Percentiles rank a stretch among this genome's conserved stretches.
Conservation (phyloP, 2,113 vertebrate species). For the Microtus montanus region DNA sequence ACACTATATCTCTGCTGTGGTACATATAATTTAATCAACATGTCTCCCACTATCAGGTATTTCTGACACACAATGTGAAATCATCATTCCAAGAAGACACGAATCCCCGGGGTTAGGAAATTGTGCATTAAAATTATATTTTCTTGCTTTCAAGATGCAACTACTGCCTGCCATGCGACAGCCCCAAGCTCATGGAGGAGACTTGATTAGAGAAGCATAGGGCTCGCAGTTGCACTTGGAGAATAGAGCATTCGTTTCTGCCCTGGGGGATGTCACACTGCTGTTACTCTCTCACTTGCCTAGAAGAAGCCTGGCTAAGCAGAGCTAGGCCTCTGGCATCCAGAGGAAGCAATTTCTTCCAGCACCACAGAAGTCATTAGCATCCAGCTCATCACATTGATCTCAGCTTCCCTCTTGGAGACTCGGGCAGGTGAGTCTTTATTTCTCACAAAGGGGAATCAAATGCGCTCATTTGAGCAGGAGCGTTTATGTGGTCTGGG, state of each 20-base stretch:
- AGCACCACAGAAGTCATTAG: not conserved
- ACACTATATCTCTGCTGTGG: not conserved
- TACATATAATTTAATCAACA: conserved; percentile 53
- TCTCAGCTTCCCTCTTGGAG: conserved; percentile 8
- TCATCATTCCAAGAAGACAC: conserved; percentile 54
- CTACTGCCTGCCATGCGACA: not conserved
- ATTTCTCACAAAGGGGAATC: conserved; percentile 44
- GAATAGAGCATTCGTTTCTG: not conserved
- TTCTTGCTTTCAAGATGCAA: conserved; percentile 30
- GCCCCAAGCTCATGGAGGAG: not conserved
- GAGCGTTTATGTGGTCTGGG: not conserved
- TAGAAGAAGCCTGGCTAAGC: not conserved
- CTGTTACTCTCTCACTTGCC: not conserved
- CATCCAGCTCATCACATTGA: not conserved
- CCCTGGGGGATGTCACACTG: not conserved
- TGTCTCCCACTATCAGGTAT: conserved; percentile 8
- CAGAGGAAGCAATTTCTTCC: conserved; percentile 22
- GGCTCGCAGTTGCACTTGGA: not conserved
- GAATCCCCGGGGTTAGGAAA: not conserved
- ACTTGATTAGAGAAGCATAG: not conserved
- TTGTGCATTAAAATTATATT: conserved; percentile 48
- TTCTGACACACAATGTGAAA: conserved; percentile 30
- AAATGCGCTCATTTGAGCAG: not conserved
- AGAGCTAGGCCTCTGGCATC: conserved; percentile 1
- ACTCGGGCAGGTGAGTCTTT: not conserved